Conservation (phyloP, 2,113 vertebrate species). For the Galeopterus variegatus region DNA sequence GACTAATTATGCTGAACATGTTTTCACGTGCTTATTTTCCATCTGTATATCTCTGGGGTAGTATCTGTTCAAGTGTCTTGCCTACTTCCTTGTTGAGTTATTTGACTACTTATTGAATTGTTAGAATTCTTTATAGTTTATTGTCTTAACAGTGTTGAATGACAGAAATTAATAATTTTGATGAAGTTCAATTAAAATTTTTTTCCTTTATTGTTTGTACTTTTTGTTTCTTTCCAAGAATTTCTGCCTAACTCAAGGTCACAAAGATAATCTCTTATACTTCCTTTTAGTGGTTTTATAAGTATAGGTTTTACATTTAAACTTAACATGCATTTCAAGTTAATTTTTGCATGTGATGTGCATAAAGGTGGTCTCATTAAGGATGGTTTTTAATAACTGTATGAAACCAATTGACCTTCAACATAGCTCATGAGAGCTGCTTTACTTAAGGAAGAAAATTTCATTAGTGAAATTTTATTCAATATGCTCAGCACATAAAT, state of each 20-base stretch:
- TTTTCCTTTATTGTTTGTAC: constrained; percentile 32
- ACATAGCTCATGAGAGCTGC: background rate
- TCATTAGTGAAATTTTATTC: constrained; percentile 51
- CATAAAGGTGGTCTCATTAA: constrained; percentile 5
- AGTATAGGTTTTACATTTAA: constrained; percentile 26
- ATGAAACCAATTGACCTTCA: background rate
- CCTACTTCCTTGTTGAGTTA: background rate
- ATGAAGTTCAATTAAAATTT: constrained; percentile 46
- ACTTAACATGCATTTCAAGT: background rate
- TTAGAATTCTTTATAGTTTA: constrained; percentile 20
- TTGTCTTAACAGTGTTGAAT: constrained; percentile 22
- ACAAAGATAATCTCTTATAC: constrained; percentile 13
- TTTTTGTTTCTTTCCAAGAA: constrained; percentile 37
- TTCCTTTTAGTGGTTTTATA: constrained; percentile 15
- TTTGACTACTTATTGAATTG: background rate
- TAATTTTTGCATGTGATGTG: background rate
- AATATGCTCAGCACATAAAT: background rate
- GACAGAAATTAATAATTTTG: constrained; percentile 21
- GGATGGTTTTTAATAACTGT: constrained; percentile 4
- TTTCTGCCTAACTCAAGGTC: background rate
- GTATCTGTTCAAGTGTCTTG: background rate
- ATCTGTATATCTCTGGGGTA: background rate
- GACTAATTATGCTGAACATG: background rate
- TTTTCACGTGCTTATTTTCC: constrained; percentile 27
- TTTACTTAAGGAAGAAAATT: constrained; percentile 38